Base-by-base conservation (phyloP, 2,797 vertebrate species). In the Neostethus bicornis region DNA sequence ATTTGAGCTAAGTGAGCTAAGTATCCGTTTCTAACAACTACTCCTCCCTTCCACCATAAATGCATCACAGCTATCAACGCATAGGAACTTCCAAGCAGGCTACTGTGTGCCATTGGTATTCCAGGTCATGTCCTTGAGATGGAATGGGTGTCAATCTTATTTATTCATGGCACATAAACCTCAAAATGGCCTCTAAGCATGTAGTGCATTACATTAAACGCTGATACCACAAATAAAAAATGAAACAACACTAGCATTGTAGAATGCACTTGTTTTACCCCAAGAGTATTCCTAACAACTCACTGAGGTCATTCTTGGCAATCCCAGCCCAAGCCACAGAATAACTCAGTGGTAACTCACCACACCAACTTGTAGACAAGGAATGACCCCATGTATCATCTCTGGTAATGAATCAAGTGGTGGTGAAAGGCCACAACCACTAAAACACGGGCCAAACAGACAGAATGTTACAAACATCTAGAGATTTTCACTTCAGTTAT, bases 151-250 rank as follows among this genome's bases (percentile, higher is more conserved):
- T 38, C 37, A 51, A 42, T 58, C 50, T 83, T 77, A 84, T 84
- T 90, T 90, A 92, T 92, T 89, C 86, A 73, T 71, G 73, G 80
- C 90, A 89, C 90, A 90, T 73, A 72, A 79, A 83, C 73, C 80
- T 77, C 45, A 61, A 85, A 89, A 85, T 73, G 79, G 80, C 78
- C 62, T 76, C 61, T 70, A 65, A 85, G 79, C 79, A 83, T 86
- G 82, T 72, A 77, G 67, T 56, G 70, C 74, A 79, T 86, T 75
- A 79, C 81, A 89, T 89, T 89, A 87, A 88, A 80, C 73, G 79
- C 63, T 17, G 61, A 87, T 61, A 64, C 61, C 63, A 73, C 53
- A 52, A 55, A 34, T 75, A 26, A 76, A 83, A 79, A 87, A 81
- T 77, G 34, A 77, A 85, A 73, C 78, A 62, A 47, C 61, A 43